A percentile compares a stretch with the other conserved stretches of the same genome.
phyloP scores from a whole-genome alignment of 2,797 vertebrate species.

The Apodemus agrarius region DNA sequence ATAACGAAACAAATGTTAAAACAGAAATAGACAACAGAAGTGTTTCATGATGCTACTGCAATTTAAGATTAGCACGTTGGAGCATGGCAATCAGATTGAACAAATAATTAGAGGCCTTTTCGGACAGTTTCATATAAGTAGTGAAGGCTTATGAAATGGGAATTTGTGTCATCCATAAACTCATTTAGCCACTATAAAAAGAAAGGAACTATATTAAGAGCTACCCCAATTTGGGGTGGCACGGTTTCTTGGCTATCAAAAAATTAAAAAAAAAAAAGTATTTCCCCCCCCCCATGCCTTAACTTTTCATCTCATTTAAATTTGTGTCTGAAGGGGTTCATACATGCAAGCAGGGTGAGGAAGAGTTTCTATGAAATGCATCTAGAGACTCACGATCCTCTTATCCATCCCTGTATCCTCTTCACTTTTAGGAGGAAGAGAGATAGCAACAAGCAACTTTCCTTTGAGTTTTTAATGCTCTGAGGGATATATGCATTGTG shows the following conservation, averaged over 20 bases:
- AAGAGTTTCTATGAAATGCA: slow-evolving; percentile 23
- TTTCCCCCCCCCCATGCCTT: neutral
- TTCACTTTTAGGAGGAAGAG: slow-evolving; percentile 32
- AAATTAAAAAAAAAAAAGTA: slow-evolving; percentile 35
- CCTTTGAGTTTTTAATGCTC: neutral
- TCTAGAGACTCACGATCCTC: neutral
- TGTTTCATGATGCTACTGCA: neutral
- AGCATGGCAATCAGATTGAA: neutral
- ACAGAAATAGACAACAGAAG: slow-evolving; percentile 56
- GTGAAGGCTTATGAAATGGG: neutral
- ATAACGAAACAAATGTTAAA: neutral
- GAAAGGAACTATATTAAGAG: neutral
- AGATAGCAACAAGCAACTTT: slow-evolving; percentile 13
- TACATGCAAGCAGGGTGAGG: neutral
- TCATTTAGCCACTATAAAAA: slow-evolving; percentile 21
- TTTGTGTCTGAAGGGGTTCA: neutral
- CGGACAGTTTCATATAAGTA: neutral
- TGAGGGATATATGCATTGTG: slow-evolving; percentile 19
- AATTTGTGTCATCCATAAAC: neutral
- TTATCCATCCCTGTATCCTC: neutral
- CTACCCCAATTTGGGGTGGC: neutral
- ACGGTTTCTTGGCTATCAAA: slow-evolving; percentile 11
- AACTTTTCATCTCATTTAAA: slow-evolving; percentile 29
- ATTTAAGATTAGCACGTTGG: neutral
- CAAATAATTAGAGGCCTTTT: slow-evolving; percentile 14